These are phyloP conservation scores for Drosophila atripex DNA, from an alignment of 2,888 invertebrate genomes.

Conservation along the genomic window DNA sequence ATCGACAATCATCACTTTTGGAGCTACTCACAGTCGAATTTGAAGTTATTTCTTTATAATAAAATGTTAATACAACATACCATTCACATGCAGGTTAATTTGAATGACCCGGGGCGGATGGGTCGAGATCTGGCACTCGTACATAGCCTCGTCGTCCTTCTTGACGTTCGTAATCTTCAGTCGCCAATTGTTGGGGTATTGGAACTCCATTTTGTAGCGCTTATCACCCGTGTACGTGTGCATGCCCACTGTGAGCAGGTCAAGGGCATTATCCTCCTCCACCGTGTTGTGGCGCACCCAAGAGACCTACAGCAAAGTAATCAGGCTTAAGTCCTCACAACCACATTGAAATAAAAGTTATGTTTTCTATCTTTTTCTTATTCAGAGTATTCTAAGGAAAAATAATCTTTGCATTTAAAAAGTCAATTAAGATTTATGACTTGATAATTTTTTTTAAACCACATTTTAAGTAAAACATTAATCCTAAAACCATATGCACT, in stretches of 20 bases:
- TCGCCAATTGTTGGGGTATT: conserved; percentile 86
- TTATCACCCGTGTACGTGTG: conserved; percentile 88
- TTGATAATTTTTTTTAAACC: too few relatives aligned
- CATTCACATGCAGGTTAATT: conserved; percentile 85
- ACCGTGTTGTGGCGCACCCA: conserved; percentile 87
- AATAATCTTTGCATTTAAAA: too few relatives aligned
- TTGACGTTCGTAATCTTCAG: conserved; percentile 85
- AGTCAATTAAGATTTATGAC: too few relatives aligned
- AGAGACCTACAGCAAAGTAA: conserved; percentile 86
- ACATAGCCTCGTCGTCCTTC: conserved; percentile 85
- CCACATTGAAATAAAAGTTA: not conserved
- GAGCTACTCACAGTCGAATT: conserved; percentile 83
- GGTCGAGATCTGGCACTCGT: conserved; percentile 86
- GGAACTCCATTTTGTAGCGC: conserved; percentile 86
- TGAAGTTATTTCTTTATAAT: not conserved
- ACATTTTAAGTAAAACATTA: too few relatives aligned
- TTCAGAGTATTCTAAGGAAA: too few relatives aligned
- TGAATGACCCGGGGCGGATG: conserved; percentile 85
- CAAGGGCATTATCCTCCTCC: conserved; percentile 86
- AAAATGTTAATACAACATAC: conserved; percentile 62
- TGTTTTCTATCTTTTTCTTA: too few relatives aligned
- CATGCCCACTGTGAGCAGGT: conserved; percentile 87
- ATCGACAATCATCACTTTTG: conserved; percentile 86
- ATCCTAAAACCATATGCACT: conserved; percentile 76
- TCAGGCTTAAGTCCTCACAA: not conserved